phyloP scores from a whole-genome alignment of 1,140 invertebrate genomes.

The Ephestia elutella region DNA sequence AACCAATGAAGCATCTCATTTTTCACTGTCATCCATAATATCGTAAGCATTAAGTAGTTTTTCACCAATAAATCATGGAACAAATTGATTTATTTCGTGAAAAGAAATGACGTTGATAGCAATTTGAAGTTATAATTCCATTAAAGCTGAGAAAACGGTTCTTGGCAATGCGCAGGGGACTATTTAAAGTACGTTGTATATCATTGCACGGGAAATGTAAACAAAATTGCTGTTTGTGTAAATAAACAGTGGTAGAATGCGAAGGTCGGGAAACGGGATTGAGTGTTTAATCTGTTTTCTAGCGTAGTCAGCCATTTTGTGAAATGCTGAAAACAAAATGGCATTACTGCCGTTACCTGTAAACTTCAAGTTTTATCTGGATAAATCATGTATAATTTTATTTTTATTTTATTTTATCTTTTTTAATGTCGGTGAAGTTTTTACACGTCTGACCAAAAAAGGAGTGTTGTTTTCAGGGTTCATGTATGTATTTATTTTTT shows the following conservation, averaged over 20 bases:
- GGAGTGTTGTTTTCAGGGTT: no score
- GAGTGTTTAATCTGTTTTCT: constrained; percentile 1
- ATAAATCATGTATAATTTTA: no score
- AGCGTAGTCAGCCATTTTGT: neutral
- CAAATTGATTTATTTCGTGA: no score
- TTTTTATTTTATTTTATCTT: no score
- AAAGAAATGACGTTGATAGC: neutral
- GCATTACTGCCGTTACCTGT: neutral
- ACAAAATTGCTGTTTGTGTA: constrained; percentile 44
- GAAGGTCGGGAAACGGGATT: constrained; percentile 18
- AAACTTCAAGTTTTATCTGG: constrained; percentile 3
- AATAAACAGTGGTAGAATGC: constrained; percentile 31
- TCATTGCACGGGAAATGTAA: constrained; percentile 43
- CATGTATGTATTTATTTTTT: no score
- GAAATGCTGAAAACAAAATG: neutral
- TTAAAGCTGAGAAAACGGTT: constrained; percentile 15
- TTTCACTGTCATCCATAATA: no score
- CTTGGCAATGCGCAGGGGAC: constrained; percentile 16
- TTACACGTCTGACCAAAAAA: no score
- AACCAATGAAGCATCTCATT: no score
- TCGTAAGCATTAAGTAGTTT: no score
- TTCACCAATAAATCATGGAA: no score
- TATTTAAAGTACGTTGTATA: constrained; percentile 33
- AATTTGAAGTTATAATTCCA: neutral
- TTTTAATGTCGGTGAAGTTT: no score